A percentile compares a stretch with the other conserved stretches of the same genome.
Evolutionary conservation across 1,140 invertebrate species (phyloP).

Genomic region (Anoplolepis gracilipes): DNA sequence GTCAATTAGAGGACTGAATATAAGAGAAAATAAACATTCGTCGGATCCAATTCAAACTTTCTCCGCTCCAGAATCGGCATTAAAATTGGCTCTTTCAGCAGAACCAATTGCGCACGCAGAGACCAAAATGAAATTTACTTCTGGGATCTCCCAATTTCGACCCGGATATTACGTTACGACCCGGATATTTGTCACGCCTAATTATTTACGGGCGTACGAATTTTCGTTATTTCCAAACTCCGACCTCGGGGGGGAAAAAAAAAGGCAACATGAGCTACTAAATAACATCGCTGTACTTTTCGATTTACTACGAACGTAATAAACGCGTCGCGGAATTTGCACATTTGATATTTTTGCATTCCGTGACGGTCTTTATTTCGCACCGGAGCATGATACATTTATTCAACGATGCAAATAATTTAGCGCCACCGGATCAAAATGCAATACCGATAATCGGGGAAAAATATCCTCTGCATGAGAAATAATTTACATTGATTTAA

Average conservation of each 20-base stretch:
- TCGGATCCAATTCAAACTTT: neutral
- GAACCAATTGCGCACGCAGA: slow-evolving; percentile 1
- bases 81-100: slow-evolving; percentile 18
- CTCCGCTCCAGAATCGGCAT: neutral
- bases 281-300: slow-evolving; percentile 28
- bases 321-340: neutral
- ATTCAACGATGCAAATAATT: slow-evolving; percentile 1
- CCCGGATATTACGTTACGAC: neutral
- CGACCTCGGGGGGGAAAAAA: neutral
- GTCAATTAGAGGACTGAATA: slow-evolving; percentile 37
- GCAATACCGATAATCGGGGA: neutral
- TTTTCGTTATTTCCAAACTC: slow-evolving; percentile 28
- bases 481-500: neutral
- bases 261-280: neutral
- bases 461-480: neutral
- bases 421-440: neutral
- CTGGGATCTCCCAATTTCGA: neutral
- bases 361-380: neutral
- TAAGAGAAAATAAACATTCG: slow-evolving; percentile 20
- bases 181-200: neutral
- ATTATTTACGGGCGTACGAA: slow-evolving; percentile 39
- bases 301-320: neutral
- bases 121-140: slow-evolving; percentile 1
- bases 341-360: neutral
- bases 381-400: neutral